Base-by-base conservation (phyloP, 2,113 vertebrate genomes). In the Conger conger region DNA sequence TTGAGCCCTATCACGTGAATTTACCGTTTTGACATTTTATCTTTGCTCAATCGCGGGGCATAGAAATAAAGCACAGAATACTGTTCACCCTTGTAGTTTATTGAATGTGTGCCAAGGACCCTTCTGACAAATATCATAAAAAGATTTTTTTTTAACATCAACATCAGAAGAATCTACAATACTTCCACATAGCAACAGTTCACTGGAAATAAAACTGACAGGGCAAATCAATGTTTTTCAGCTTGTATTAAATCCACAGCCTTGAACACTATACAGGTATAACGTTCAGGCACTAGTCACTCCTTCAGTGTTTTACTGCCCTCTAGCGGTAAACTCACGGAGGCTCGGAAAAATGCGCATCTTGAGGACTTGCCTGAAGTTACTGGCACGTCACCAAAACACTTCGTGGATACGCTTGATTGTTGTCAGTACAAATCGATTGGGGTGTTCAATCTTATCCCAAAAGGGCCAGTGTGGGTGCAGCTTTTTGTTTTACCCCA, bases 101-200 rank as follows among this genome's bases (percentile, higher is more conserved):
- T 83, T 83, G 76, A 78, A 83, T 76, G 68, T 84, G 76, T 38
- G 79, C 33, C 45, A 78, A 2, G 27, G n/a, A 77, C 33, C 54
- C 73, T 83, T 77, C 68, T 78, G 33, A 78, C 76, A 79, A 16
- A 78, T 50, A 37, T 23, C 60, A 53, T 54, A 36, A 60, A 84
- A 63, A 83, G 15, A 30, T 33, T 37, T 33, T 45, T 78, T 78
- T 42, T 38, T 2, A 38, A 79, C 36, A 38, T 79, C 78, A 73
- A 11, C 30, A 84, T 17, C 45, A 79, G 35, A 79, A 20, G 20
- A 42, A n/a, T 79, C 45, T n/a, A 33, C 50, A 23, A 18, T 0
- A 54, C 18, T 54, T 73, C 82, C 13, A 35, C 13, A 33, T 4
- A 54, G 79, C 42, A 50, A 50, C 45, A 33, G 27, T 7, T 50